Base-by-base conservation (phyloP, 2,888 invertebrate genomes). In the Nesidiocoris tenuis region DNA sequence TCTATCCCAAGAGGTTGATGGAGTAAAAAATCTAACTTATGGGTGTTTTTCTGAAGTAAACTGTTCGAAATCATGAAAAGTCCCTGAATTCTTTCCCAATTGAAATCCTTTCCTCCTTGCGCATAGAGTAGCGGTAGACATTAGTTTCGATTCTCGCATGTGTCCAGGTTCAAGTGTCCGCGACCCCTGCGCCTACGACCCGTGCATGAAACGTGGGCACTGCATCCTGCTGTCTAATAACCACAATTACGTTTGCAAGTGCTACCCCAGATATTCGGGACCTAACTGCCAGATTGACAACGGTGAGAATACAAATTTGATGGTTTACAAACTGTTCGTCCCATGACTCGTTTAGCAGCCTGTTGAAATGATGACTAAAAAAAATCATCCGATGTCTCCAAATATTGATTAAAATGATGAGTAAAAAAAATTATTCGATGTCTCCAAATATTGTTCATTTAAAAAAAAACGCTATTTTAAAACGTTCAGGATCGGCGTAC, bases 281-380 rank as follows among this genome's bases (percentile, higher is more conserved):
- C 91, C 91, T 85, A 93, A 94, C 85, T 95, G 95, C 85, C 91
- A 94, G 84, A 89, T 90, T 83, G 93, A 93, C 84, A 88, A 84
- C 82, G 85, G 85, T 85, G 84, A 83, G 83, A 81, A 63, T 79
- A 59, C 72, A 67, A 61, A 23, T 68, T 68, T 68, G 3, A 5
- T 66, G 65, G 22, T 23, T 25, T 39, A 65, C 2, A 16, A 23
- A 19, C 25, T 2, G 56, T n/a, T 17, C 12, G 56, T 2, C 56
- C 56, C 56, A 18, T 2, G 56, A n/a, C n/a, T 56, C 7, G 56
- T 18, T 17, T 18, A 5, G 56, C n/a, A 56, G n/a, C n/a, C n/a
- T n/a, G n/a, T n/a, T n/a, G n/a, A n/a, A n/a, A n/a, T n/a, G n/a
- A n/a, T n/a, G n/a, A n/a, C n/a, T n/a, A n/a, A n/a, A n/a, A n/a